Evolutionary conservation across 2,797 vertebrate genomes (phyloP).

Genomic region (Echiichthys vipera): DNA sequence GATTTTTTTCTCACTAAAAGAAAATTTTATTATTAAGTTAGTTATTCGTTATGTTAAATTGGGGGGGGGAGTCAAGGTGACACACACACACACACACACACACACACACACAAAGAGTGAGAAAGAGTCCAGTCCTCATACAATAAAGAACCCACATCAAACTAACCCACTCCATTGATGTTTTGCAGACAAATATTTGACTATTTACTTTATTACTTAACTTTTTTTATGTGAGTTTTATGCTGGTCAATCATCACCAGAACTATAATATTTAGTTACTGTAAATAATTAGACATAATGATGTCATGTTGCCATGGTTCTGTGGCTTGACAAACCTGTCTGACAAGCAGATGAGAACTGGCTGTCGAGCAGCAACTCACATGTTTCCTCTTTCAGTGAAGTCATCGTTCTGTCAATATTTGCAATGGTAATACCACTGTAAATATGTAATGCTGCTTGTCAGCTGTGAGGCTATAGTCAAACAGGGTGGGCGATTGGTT

Average conservation of each 20-base stretch:
- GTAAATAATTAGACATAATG: constrained; percentile 50
- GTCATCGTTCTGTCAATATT: constrained; percentile 84
- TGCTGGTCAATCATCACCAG: constrained; percentile 46
- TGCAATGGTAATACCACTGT: constrained; percentile 78
- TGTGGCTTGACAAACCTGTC: constrained; percentile 73
- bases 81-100: not conserved
- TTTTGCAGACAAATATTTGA: not conserved
- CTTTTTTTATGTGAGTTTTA: not conserved
- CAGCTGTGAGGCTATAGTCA: constrained; percentile 45
- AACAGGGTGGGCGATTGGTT: constrained; percentile 52
- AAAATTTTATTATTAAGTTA: too few relatives aligned
- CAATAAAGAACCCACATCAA: not conserved
- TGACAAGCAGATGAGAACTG: constrained; percentile 69
- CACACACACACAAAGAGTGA: not conserved
- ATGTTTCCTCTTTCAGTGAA: constrained; percentile 82
- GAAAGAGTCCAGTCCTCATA: not conserved
- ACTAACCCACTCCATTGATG: not conserved
- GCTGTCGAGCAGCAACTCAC: constrained; percentile 64
- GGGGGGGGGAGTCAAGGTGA: too few relatives aligned
- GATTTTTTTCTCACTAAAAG: not conserved
- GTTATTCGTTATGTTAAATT: too few relatives aligned
- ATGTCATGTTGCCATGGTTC: constrained; percentile 62
- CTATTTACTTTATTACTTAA: not conserved
- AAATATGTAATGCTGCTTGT: constrained; percentile 65
- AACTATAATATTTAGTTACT: constrained; percentile 18